phyloP scores from a whole-genome alignment of 2,113 vertebrate genomes.

The Platysteira castanea region DNA sequence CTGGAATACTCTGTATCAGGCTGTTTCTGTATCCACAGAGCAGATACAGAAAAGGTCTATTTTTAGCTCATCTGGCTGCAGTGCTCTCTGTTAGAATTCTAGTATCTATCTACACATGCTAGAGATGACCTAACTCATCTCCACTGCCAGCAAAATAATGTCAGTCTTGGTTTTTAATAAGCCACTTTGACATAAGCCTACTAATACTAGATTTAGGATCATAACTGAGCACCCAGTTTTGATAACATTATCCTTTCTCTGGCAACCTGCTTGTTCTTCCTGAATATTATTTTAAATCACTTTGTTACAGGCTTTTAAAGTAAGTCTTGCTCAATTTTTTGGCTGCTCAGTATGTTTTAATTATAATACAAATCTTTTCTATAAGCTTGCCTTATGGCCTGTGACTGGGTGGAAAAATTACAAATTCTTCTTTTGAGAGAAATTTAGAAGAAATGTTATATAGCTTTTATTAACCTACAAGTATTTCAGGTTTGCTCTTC shows the following conservation, averaged over 20 bases:
- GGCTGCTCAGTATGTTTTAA: background rate
- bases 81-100: background rate
- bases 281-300: background rate
- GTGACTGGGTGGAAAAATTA: background rate
- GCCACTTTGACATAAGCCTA: background rate
- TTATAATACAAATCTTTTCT: background rate
- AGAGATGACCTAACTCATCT: background rate
- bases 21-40: background rate
- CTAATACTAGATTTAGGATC: background rate
- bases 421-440: background rate
- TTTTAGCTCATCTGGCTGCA: background rate
- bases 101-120: background rate
- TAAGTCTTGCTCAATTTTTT: background rate
- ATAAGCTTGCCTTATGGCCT: background rate
- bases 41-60: background rate
- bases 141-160: background rate
- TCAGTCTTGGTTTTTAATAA: background rate
- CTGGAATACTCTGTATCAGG: background rate
- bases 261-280: background rate
- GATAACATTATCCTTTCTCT: background rate
- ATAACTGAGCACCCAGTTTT: background rate
- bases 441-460: background rate
- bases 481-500: background rate
- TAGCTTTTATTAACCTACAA: background rate
- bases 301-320: background rate